phyloP scores from a whole-genome alignment of 2,888 invertebrate genomes.

The Synanthedon andrenaeformis region DNA sequence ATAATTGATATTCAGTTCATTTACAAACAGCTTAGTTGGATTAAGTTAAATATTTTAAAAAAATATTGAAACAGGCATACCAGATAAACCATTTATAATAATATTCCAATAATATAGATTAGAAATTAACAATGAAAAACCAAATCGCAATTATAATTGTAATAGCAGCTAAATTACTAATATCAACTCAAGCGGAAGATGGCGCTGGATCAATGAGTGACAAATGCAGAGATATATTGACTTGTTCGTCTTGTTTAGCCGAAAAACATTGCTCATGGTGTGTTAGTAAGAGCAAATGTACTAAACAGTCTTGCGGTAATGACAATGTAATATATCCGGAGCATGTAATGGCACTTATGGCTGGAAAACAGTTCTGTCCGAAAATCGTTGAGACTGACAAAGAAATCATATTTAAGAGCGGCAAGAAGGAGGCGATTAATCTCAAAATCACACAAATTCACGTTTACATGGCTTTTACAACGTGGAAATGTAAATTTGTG shows the following conservation, averaged over 20 bases:
- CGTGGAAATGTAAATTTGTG: conserved; percentile 42
- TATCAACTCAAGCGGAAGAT: neutral
- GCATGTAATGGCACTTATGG: conserved; percentile 33
- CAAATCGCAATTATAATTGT: neutral
- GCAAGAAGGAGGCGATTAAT: conserved; percentile 25
- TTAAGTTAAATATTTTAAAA: neutral
- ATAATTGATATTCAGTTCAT: neutral
- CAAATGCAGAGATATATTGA: conserved; percentile 19
- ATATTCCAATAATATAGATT: neutral
- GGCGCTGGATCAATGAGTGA: conserved; percentile 10
- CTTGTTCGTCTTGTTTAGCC: conserved; percentile 36
- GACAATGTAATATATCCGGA: conserved; percentile 48
- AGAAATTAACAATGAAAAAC: neutral
- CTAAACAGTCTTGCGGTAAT: conserved; percentile 43
- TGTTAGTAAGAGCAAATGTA: conserved; percentile 47
- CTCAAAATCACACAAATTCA: conserved; percentile 51
- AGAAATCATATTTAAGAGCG: conserved; percentile 29
- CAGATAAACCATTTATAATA: neutral
- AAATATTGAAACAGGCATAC: neutral
- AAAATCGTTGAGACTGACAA: conserved; percentile 29
- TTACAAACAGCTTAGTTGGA: neutral
- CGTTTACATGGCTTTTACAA: conserved; percentile 51
- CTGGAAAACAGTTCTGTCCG: conserved; percentile 45
- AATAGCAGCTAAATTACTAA: neutral
- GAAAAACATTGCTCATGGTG: conserved; percentile 44